These are phyloP conservation scores for Sternarchorhynchus goeldii DNA, from an alignment of 2,797 vertebrate genomes.

Conservation along the genomic window DNA sequence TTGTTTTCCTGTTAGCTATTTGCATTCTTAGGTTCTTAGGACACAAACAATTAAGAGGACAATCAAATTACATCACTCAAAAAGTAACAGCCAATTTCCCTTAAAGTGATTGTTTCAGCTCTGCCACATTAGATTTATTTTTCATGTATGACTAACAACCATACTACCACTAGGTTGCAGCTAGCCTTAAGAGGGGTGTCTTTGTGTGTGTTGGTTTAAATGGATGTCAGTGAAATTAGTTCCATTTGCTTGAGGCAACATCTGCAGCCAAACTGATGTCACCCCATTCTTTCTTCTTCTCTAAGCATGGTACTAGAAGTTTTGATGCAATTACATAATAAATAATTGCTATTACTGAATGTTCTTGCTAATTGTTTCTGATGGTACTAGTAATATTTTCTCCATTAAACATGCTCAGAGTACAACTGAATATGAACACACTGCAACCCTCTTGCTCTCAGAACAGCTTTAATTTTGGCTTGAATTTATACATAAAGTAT, in stretches of 20 bases:
- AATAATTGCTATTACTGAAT: not conserved
- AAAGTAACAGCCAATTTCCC: conserved; percentile 63
- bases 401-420: too few relatives aligned
- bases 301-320: not conserved
- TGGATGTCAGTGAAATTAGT: conserved; percentile 64
- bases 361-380: not conserved
- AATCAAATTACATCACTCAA: conserved; percentile 45
- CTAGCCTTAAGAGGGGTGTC: conserved; percentile 24
- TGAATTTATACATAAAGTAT: too few relatives aligned
- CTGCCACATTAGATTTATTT: conserved; percentile 61
- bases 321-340: not conserved
- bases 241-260: conserved; percentile 15
- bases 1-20: conserved; percentile 37
- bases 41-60: conserved; percentile 44
- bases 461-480: too few relatives aligned
- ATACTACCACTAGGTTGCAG: conserved; percentile 37
- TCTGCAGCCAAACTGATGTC: conserved; percentile 4
- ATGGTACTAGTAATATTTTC: too few relatives aligned
- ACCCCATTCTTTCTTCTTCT: conserved; percentile 3
- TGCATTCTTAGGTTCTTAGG: conserved; percentile 37
- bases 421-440: too few relatives aligned
- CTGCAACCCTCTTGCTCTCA: too few relatives aligned
- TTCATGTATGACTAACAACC: conserved; percentile 38
- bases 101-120: conserved; percentile 71
- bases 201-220: conserved; percentile 43